Conservation (phyloP, 92 coral and sea anemone genomes). For the Parazoanthus darwini region DNA sequence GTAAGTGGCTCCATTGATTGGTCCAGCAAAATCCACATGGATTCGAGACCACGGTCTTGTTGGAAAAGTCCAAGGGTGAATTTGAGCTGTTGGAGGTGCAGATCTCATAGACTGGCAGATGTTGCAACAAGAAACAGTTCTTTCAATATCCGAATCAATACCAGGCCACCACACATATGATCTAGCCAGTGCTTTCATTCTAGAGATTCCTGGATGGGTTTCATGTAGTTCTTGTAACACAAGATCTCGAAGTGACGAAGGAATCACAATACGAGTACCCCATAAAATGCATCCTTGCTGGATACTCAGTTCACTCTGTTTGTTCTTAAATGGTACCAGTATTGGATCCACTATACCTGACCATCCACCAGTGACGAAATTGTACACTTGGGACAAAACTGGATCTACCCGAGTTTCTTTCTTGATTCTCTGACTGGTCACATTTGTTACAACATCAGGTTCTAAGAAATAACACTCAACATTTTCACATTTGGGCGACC, state of each 20-base stretch:
- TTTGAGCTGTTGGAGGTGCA: constrained; percentile 52
- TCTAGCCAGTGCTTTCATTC: constrained; percentile 52
- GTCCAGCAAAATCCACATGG: constrained; percentile 68
- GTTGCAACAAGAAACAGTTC: constrained; percentile 36
- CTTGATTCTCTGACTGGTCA: constrained; percentile 56
- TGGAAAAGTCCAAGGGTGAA: constrained; percentile 60
- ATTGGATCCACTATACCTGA: constrained; percentile 48
- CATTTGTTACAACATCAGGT: constrained; percentile 51
- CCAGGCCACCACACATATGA: constrained; percentile 51
- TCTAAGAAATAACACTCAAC: constrained; percentile 64
- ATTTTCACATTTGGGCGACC: constrained; percentile 57
- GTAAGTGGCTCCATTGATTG: constrained; percentile 49
- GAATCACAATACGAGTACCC: constrained; percentile 50
- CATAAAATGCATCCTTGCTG: constrained; percentile 57
- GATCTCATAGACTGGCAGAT: constrained; percentile 51
- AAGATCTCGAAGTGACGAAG: constrained; percentile 33
- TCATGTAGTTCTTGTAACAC: constrained; percentile 56
- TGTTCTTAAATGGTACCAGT: constrained; percentile 37
- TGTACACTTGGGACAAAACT: constrained; percentile 45
- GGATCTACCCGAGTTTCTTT: constrained; percentile 57
- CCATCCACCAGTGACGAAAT: constrained; percentile 45
- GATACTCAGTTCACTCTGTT: constrained; percentile 36
- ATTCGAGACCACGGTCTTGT: constrained; percentile 59
- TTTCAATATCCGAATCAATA: constrained; percentile 56
- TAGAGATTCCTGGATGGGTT: constrained; percentile 53